A percentile compares a stretch with the other conserved stretches of the same genome.
Conservation (phyloP, 2,797 vertebrate genomes). For the Platyrinchus mystaceus region DNA sequence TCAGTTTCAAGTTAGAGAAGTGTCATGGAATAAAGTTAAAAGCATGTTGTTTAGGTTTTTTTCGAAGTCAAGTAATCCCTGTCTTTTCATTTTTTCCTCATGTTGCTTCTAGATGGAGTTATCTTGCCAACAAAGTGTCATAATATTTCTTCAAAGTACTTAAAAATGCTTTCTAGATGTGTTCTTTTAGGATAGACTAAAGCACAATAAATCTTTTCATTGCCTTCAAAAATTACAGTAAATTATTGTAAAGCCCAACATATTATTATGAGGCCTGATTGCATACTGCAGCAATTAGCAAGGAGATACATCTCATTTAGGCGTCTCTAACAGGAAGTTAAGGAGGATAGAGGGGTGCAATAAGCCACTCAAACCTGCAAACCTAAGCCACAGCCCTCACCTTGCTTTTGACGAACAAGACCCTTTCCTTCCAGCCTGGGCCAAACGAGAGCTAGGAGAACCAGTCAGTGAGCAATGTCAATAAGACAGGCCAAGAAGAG, state of each 20-base stretch:
- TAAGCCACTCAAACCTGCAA: not conserved
- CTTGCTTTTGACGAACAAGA: rapidly evolving
- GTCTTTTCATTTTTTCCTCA: not conserved
- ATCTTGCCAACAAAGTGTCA: not conserved
- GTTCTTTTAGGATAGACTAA: not conserved
- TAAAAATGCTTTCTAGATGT: not conserved
- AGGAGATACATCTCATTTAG: not conserved
- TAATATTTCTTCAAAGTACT: not conserved
- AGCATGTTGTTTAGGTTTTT: not conserved
- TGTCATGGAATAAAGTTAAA: not conserved
- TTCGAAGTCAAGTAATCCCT: not conserved
- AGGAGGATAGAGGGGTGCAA: not conserved
- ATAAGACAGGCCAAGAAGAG: not conserved
- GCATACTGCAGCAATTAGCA: not conserved
- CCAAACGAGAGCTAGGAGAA: not conserved
- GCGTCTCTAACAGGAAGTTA: not conserved
- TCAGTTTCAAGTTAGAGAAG: not conserved
- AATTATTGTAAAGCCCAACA: not conserved
- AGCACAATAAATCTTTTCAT: not conserved
- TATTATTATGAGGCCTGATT: not conserved
- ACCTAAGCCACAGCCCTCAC: not conserved
- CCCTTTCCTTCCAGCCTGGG: not conserved
- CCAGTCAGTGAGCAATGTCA: not conserved
- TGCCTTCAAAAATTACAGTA: not conserved
- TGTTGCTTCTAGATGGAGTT: not conserved